These are phyloP conservation scores for Peromyscus polionotus DNA, from an alignment of 2,113 vertebrate species.

Conservation along the genomic window DNA sequence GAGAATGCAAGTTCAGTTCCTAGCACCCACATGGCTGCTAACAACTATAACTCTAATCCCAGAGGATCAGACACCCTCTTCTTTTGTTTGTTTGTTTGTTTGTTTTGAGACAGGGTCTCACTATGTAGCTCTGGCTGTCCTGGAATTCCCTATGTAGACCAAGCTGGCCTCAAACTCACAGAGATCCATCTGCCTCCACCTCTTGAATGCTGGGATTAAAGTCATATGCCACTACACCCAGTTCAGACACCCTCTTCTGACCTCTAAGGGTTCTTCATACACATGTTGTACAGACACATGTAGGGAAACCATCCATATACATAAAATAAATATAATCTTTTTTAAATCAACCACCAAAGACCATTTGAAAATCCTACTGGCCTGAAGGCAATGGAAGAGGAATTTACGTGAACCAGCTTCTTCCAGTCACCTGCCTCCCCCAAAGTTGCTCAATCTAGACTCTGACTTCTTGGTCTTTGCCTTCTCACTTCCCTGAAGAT, in stretches of 20 bases:
- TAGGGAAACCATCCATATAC: background rate
- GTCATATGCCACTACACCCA: background rate
- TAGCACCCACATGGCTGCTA: background rate
- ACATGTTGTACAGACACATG: background rate
- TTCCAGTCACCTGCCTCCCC: background rate
- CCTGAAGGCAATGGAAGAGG: background rate
- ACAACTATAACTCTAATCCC: background rate
- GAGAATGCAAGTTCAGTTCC: background rate
- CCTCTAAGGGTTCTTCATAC: background rate
- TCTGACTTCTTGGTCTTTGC: slow-evolving; percentile 10
- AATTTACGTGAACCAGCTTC: background rate
- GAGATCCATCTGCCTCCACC: background rate
- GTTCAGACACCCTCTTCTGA: background rate
- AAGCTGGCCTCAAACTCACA: background rate
- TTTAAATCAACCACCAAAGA: background rate
- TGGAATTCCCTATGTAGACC: background rate
- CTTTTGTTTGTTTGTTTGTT: background rate
- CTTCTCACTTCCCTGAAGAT: background rate
- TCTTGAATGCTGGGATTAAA: background rate
- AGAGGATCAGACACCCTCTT: background rate
- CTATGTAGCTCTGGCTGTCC: background rate
- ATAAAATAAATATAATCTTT: background rate
- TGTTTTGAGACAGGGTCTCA: background rate
- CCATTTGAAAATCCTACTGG: background rate
- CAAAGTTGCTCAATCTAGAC: background rate